A percentile compares a stretch with the other conserved stretches of the same genome.
phyloP scores from a whole-genome alignment of 2,797 vertebrate species.

The Trachurus trachurus region DNA sequence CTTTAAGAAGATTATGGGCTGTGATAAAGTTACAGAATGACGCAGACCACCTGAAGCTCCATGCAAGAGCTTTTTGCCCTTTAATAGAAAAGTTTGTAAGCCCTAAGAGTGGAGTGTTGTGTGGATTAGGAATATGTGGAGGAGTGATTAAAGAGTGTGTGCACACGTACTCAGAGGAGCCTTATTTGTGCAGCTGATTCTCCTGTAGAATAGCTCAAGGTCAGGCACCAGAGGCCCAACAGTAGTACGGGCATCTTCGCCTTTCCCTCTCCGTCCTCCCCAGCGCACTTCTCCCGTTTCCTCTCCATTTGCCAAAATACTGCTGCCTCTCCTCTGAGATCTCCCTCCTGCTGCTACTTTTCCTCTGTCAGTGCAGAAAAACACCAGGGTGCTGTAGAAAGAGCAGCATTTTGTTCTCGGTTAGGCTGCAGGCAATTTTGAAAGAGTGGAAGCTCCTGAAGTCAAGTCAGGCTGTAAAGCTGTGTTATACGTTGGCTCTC shows the following conservation, averaged over 20 bases:
- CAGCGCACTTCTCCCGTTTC: slow-evolving; percentile 48
- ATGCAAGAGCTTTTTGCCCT: slow-evolving; percentile 27
- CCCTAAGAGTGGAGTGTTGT: not conserved
- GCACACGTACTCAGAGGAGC: slow-evolving; percentile 27
- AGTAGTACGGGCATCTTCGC: slow-evolving; percentile 61
- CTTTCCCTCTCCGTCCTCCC: slow-evolving; percentile 21
- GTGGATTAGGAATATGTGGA: slow-evolving; percentile 42
- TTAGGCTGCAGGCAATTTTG: slow-evolving; percentile 17
- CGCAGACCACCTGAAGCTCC: slow-evolving; percentile 28
- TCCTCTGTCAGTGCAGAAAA: slow-evolving; percentile 26
- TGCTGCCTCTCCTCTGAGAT: slow-evolving; percentile 25
- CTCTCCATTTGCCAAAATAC: slow-evolving; percentile 64
- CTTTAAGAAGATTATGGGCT: slow-evolving; percentile 25
- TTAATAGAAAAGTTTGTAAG: slow-evolving; percentile 44
- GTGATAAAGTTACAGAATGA: slow-evolving; percentile 27
- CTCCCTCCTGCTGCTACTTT: slow-evolving; percentile 22
- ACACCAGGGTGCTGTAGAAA: slow-evolving; percentile 20
- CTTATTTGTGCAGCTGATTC: slow-evolving; percentile 79
- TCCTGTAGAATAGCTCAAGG: slow-evolving; percentile 69
- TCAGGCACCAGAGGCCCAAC: slow-evolving; percentile 65
- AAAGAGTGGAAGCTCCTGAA: not conserved
- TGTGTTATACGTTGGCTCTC: not conserved
- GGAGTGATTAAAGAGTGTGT: slow-evolving; percentile 38
- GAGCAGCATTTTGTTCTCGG: not conserved
- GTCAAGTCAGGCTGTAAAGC: not conserved